These are phyloP conservation scores for Phytoseiulus persimilis DNA, from an alignment of 2,888 invertebrate genomes.

Conservation along the genomic window DNA sequence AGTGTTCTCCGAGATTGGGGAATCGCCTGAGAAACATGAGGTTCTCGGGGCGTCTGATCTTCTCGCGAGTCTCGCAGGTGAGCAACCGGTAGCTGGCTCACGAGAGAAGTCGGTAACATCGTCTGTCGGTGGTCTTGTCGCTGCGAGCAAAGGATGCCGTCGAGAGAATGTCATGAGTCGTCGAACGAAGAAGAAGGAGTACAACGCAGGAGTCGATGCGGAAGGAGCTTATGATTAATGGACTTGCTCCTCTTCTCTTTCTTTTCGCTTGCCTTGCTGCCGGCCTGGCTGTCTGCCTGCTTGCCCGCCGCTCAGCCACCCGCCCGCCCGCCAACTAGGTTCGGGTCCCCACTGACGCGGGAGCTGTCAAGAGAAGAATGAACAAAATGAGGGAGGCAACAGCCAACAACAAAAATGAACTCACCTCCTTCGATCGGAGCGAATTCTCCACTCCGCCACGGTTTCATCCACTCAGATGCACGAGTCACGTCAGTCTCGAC, in stretches of 20 bases:
- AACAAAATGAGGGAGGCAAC: background rate
- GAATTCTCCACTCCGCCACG: background rate
- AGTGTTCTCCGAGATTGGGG: no score
- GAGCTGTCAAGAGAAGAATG: background rate
- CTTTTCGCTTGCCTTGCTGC: background rate
- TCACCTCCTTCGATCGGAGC: background rate
- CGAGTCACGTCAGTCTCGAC: no score
- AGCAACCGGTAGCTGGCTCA: background rate
- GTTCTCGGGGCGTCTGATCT: background rate
- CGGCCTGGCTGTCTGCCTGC: background rate
- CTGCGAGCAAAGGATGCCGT: background rate
- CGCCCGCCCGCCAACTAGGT: background rate
- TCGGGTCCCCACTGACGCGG: background rate
- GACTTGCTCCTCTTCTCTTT: background rate
- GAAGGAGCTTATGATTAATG: slow-evolving; percentile 5
- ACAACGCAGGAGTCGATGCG: background rate
- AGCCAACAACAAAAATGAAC: slow-evolving; percentile 5
- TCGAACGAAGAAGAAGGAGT: background rate
- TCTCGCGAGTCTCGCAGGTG: background rate
- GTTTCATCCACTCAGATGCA: no score
- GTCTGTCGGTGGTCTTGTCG: background rate
- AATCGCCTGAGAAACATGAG: background rate
- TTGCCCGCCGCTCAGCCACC: no score
- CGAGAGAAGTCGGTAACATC: background rate
- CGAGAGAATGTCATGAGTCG: background rate